A percentile compares a stretch with the other conserved stretches of the same genome.
These are phyloP conservation scores for Drosophila neocordata DNA, from an alignment of 1,140 invertebrate genomes.

Conservation along the genomic window DNA sequence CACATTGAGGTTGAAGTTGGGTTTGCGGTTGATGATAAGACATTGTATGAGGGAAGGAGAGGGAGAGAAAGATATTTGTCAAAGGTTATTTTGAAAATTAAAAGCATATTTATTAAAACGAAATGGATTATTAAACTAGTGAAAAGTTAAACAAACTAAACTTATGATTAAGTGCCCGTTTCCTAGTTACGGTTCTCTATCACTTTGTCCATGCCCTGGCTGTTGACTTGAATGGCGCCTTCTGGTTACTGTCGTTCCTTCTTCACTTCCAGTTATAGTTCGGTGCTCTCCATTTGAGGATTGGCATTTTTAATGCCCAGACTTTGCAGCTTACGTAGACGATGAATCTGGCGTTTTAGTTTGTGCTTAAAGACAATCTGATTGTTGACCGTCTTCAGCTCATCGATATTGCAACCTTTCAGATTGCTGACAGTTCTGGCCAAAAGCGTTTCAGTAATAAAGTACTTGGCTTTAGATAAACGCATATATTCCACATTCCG, in stretches of 20 bases:
- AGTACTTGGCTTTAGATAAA: constrained; percentile 69
- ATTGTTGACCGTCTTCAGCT: constrained; percentile 64
- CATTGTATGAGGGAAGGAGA: not conserved
- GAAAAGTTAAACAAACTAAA: not conserved
- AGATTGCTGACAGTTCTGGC: constrained; percentile 64
- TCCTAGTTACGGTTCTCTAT: constrained; percentile 30
- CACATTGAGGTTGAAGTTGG: constrained; percentile 28
- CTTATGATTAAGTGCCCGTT: constrained; percentile 39
- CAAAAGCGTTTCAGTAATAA: constrained; percentile 68
- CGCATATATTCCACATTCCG: constrained; percentile 66
- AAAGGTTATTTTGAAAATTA: not conserved
- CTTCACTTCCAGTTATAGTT: constrained; percentile 35
- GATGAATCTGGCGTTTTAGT: constrained; percentile 58
- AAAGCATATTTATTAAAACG: not conserved
- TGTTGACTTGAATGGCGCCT: constrained; percentile 14
- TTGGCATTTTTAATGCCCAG: constrained; percentile 67
- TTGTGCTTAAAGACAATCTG: constrained; percentile 72
- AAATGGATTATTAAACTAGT: constrained; percentile 3
- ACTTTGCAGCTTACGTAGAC: constrained; percentile 53
- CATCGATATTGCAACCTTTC: constrained; percentile 60
- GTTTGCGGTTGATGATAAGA: constrained; percentile 14
- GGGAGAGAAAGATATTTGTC: not conserved
- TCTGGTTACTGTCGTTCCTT: not conserved
- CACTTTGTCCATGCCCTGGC: constrained; percentile 17
- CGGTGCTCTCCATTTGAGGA: constrained; percentile 69